Percentiles rank a stretch among this genome's conserved stretches.
These are phyloP conservation scores for Parauchenoglanis ngamensis DNA, from an alignment of 2,797 vertebrate genomes.

Conservation along the genomic window DNA sequence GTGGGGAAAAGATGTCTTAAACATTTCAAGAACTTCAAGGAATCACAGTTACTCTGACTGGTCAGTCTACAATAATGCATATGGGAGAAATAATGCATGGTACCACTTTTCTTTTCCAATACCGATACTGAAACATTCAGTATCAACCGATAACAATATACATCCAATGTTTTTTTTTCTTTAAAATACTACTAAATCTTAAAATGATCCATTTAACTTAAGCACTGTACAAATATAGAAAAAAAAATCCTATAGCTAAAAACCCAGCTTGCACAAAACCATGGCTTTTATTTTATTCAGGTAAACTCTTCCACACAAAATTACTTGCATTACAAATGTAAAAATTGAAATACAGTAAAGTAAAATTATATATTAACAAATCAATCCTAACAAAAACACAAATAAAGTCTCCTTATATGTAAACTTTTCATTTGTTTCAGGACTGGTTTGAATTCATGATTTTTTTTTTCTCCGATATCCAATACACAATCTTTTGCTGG, in stretches of 20 bases:
- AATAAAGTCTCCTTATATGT: background rate
- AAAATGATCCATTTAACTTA: background rate
- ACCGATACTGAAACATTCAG: background rate
- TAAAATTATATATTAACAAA: background rate
- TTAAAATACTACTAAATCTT: background rate
- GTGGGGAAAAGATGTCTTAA: constrained; percentile 14
- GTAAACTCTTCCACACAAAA: too few relatives aligned
- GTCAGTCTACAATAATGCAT: background rate
- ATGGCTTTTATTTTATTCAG: too few relatives aligned
- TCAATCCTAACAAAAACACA: too few relatives aligned
- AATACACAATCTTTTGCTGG: too few relatives aligned
- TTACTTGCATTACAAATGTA: too few relatives aligned
- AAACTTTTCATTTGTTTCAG: background rate
- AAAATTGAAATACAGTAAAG: background rate
- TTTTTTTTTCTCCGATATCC: too few relatives aligned
- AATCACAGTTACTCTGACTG: background rate
- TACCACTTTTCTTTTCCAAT: background rate
- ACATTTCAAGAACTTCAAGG: background rate
- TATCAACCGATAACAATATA: background rate
- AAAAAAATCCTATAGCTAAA: too few relatives aligned
- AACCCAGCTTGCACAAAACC: too few relatives aligned
- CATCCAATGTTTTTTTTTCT: background rate
- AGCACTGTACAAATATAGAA: background rate
- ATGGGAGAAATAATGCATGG: background rate
- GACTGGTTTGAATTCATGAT: too few relatives aligned